Percentiles rank a stretch among this genome's conserved stretches.
Conservation (phyloP, 2,113 vertebrate genomes). For the Cyanistes caeruleus region DNA sequence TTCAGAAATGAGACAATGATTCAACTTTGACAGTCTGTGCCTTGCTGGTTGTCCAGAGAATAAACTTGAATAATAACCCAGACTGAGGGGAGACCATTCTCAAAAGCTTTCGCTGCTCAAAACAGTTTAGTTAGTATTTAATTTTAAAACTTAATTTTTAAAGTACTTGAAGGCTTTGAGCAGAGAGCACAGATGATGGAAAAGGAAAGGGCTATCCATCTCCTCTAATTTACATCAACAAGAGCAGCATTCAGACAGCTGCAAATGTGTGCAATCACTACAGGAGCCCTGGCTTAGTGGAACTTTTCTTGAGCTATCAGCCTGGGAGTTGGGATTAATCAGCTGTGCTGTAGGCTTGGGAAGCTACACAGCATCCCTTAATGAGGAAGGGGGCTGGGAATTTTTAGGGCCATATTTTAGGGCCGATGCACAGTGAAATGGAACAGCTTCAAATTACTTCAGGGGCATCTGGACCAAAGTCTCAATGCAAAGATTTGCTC, state of each 20-base stretch:
- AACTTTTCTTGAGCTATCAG: not conserved
- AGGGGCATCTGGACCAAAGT: not conserved
- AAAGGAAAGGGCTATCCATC: not conserved
- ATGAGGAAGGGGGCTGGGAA: not conserved
- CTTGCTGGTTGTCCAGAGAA: not conserved
- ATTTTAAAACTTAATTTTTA: not conserved
- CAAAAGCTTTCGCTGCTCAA: not conserved
- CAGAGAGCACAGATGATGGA: not conserved
- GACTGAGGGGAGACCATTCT: not conserved
- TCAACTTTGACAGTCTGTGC: not conserved
- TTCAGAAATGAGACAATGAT: not conserved
- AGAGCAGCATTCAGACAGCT: not conserved
- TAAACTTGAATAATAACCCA: not conserved
- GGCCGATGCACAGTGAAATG: not conserved
- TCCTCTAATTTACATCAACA: not conserved
- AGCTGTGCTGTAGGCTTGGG: not conserved
- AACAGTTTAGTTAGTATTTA: not conserved
- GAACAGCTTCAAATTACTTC: not conserved
- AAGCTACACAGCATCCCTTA: not conserved
- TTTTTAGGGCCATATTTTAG: fast-evolving
- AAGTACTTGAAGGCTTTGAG: not conserved
- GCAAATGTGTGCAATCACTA: not conserved
- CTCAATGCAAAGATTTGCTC: not conserved
- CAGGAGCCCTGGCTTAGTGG: not conserved
- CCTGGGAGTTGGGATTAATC: not conserved